A percentile compares a stretch with the other conserved stretches of the same genome.
Evolutionary conservation across 1,140 invertebrate genomes (phyloP).

Genomic region (Halictus rubicundus): DNA sequence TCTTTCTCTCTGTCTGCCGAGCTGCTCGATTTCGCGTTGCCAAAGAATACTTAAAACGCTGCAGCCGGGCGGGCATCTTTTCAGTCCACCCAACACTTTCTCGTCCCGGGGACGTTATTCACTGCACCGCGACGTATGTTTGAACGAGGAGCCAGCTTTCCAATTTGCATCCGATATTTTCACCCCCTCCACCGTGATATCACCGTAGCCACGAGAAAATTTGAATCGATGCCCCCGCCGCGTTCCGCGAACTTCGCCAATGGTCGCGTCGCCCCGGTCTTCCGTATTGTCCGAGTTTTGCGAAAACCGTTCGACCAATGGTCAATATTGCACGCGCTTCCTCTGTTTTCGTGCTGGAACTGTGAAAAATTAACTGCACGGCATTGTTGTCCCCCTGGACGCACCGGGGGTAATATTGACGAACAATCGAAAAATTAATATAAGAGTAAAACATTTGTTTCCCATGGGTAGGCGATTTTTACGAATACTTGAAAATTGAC

Average conservation of each 20-base stretch:
- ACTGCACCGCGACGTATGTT: conserved; percentile 13
- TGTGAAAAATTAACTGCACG: too few species aligned
- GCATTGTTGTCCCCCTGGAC: too few species aligned
- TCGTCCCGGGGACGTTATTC: conserved; percentile 31
- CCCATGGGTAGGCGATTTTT: too few species aligned
- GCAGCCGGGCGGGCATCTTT: conserved; percentile 39
- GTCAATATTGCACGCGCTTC: too few species aligned
- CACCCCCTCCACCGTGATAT: too few species aligned
- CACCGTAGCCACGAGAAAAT: not conserved
- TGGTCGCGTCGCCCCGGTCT: not conserved
- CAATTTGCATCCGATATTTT: conserved; percentile 35
- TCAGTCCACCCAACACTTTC: conserved; percentile 1
- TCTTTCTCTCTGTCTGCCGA: not conserved
- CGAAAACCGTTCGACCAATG: too few species aligned
- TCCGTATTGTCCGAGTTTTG: not conserved
- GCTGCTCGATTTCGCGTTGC: conserved; percentile 40
- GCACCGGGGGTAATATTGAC: too few species aligned
- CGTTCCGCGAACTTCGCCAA: not conserved
- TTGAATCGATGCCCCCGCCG: not conserved
- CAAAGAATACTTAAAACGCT: conserved; percentile 55
- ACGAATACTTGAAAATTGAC: too few species aligned
- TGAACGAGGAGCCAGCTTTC: conserved; percentile 26
- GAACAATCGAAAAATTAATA: too few species aligned
- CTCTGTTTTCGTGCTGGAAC: too few species aligned
- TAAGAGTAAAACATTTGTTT: too few species aligned